phyloP scores from a whole-genome alignment of 2,888 invertebrate genomes.

The Drosophila anceps region DNA sequence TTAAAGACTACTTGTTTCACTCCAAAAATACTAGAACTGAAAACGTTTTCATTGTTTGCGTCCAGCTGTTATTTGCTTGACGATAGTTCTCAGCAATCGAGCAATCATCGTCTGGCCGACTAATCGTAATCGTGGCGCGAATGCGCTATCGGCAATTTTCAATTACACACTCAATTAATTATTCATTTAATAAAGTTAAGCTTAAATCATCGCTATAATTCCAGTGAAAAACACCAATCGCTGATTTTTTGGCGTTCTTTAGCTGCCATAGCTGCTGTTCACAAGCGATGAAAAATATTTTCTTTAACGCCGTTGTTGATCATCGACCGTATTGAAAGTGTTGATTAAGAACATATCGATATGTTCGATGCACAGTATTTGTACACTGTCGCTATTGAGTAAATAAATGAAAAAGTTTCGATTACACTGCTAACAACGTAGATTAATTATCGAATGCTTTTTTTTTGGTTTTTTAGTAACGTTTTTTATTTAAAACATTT shows the following conservation, averaged over 20 bases:
- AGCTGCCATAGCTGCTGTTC: too few relatives aligned
- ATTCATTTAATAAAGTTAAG: too few relatives aligned
- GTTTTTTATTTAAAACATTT: constrained; percentile 71
- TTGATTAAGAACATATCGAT: too few relatives aligned
- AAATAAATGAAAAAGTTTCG: not conserved
- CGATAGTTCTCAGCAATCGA: not conserved
- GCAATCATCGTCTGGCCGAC: not conserved
- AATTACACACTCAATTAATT: not conserved
- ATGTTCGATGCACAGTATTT: too few relatives aligned
- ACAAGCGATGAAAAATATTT: not conserved
- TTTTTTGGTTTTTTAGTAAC: constrained; percentile 42
- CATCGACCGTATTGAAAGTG: not conserved
- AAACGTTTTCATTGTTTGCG: not conserved
- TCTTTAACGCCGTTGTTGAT: not conserved
- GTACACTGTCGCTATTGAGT: not conserved
- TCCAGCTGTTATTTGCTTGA: not conserved
- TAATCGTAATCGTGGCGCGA: not conserved
- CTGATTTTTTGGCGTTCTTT: too few relatives aligned
- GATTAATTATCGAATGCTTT: not conserved
- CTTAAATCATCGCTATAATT: too few relatives aligned
- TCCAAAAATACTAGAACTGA: not conserved
- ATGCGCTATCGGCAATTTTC: not conserved
- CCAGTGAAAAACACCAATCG: too few relatives aligned
- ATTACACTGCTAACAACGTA: not conserved
- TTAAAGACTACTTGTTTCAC: not conserved